phyloP scores from a whole-genome alignment of 2,888 invertebrate genomes.

The Theretra japonica region DNA sequence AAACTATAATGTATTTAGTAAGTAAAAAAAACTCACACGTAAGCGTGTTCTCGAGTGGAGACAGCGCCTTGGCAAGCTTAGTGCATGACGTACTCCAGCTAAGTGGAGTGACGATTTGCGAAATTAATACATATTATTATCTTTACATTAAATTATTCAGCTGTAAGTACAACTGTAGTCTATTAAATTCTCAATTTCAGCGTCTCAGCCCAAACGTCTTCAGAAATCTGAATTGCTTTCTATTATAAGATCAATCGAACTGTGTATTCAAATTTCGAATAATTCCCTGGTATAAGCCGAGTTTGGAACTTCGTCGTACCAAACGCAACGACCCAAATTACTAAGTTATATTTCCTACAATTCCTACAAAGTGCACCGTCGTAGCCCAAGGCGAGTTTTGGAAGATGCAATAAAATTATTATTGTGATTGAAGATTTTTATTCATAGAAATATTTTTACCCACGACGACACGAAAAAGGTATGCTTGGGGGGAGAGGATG shows the following conservation, averaged over 20 bases:
- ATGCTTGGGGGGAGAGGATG: no score
- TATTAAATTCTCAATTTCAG: neutral
- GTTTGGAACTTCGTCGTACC: conserved; percentile 19
- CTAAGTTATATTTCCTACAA: conserved; percentile 18
- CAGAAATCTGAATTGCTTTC: conserved; percentile 7
- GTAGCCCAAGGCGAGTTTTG: neutral
- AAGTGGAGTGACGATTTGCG: no score
- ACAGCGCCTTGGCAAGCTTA: no score
- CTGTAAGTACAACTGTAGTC: neutral
- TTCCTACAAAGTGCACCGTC: conserved; percentile 10
- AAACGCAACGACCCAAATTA: conserved; percentile 17
- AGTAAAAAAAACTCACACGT: no score
- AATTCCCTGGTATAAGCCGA: conserved; percentile 7
- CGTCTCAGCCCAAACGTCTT: neutral
- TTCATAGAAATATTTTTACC: neutral
- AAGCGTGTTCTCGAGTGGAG: no score
- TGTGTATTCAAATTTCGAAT: conserved; percentile 21
- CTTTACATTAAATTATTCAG: neutral
- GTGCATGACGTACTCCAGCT: neutral
- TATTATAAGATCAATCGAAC: conserved; percentile 23
- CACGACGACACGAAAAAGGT: no score
- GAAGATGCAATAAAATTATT: neutral
- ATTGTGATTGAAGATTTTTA: neutral
- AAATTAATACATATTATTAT: neutral
- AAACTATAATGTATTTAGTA: no score